Conservation (phyloP, 2,888 invertebrate species). For the Drosophila phalerata region DNA sequence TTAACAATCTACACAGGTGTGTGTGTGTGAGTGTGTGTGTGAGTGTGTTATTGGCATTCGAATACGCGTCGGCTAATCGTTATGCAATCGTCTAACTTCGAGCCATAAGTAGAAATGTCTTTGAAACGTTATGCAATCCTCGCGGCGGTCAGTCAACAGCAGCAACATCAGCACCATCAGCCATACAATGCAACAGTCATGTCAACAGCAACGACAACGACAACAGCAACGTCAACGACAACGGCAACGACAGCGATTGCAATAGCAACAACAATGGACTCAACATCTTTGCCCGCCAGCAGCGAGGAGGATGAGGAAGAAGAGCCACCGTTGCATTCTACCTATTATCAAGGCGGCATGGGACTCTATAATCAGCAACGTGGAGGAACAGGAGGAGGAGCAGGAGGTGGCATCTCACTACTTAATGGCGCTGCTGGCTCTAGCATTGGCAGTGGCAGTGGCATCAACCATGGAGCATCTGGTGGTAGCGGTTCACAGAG, state of each 20-base stretch:
- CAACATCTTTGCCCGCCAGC: constrained; percentile 29
- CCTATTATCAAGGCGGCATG: constrained; percentile 83
- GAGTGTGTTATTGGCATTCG: constrained; percentile 54
- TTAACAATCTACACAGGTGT: constrained; percentile 5
- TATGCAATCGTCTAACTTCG: constrained; percentile 68
- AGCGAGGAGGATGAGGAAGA: constrained; percentile 9
- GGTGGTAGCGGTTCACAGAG: constrained; percentile 63
- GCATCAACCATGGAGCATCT: constrained; percentile 45
- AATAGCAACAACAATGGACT: constrained; percentile 42
- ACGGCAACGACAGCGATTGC: constrained; percentile 30
- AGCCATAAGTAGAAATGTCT: constrained; percentile 86
- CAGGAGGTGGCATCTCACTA: constrained; percentile 65
- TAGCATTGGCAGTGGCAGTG: constrained; percentile 46
- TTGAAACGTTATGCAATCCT: constrained; percentile 88
- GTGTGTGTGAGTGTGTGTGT: constrained; percentile 34
- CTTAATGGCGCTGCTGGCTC: constrained; percentile 64
- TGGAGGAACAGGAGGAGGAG: constrained; percentile 62
- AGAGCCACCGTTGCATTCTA: constrained; percentile 57
- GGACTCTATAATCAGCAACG: constrained; percentile 83
- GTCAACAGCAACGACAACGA: constrained; percentile 54
- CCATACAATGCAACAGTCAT: constrained; percentile 54
- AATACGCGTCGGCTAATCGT: constrained; percentile 62
- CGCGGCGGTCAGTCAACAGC: constrained; percentile 83
- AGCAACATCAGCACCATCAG: constrained; percentile 66
- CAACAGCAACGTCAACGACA: constrained; percentile 54